Base-by-base conservation (phyloP, 1,140 invertebrate genomes). In the Calliopsis andreniformis region DNA sequence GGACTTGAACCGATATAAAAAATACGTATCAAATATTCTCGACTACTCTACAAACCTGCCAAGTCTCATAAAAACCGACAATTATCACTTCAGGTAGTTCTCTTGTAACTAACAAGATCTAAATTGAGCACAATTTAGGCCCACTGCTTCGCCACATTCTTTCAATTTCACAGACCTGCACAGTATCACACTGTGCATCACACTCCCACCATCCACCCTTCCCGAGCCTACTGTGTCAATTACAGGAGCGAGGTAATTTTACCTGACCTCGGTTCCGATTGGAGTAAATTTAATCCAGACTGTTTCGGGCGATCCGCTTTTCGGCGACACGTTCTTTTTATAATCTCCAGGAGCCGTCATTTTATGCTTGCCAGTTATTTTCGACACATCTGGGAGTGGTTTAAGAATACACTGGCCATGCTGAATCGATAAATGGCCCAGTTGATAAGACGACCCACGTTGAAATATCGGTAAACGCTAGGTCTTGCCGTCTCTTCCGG, bases 351-450 rank as follows among this genome's bases (percentile, higher is more conserved):
- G 53, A n/a, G 16, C 61, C 56, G 43, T 20, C 42, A n/a, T 49
- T 51, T 71, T 61, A 61, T 32, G 28, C 67, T 14, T 14, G 5
- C 42, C 45, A 35, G 56, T 28, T 71, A 71, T 62, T 51, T 51
- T 10, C 43, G 20, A 35, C 43, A 43, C 14, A 49, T 39, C 18
- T 5, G 42, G 8, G n/a, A 16, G 8, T 43, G 45, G 35, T 71
- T 71, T 51, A 39, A 62, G 69, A 62, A 70, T 61, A 61, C 68
- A 12, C 42, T 16, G 28, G 14, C 28, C 5, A 20, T n/a, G 30
- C 39, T 62, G 58, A 71, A 71, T 71, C 69, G 62, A 71, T 71
- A 71, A 71, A 62, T 49, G 69, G 42, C 43, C 32, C 45, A 18
- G 58, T 20, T 71, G 69, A 71, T 71, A 71, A 71, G 45, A n/a